phyloP scores from a whole-genome alignment of 2,888 invertebrate species.

The Cinara cedri region DNA sequence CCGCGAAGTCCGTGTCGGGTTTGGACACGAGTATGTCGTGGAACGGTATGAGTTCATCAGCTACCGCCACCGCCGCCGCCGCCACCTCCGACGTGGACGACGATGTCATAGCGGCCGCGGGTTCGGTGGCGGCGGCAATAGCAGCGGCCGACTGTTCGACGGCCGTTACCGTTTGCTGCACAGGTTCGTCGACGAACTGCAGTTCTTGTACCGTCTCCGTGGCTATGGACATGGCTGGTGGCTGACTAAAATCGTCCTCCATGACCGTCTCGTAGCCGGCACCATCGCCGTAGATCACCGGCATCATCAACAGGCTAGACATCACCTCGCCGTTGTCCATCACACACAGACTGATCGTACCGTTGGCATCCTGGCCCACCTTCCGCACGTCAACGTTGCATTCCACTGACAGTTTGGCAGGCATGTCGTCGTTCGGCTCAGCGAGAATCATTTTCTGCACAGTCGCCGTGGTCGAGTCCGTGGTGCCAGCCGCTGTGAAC shows the following conservation, averaged over 20 bases:
- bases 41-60: constrained; percentile 40
- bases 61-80: not conserved
- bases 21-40: constrained; percentile 45
- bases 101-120: too few species aligned
- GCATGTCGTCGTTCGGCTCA: constrained; percentile 58
- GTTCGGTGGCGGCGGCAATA: not conserved
- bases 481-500: constrained; percentile 41
- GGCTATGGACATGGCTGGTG: constrained; percentile 57
- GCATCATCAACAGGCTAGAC: constrained; percentile 55
- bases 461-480: constrained; percentile 42
- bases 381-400: constrained; percentile 58
- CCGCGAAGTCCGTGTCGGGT: constrained; percentile 46
- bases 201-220: constrained; percentile 58
- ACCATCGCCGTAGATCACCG: constrained; percentile 57
- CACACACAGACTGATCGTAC: constrained; percentile 58
- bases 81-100: not conserved
- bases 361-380: constrained; percentile 57
- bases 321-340: constrained; percentile 58
- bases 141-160: constrained; percentile 22
- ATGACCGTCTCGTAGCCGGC: constrained; percentile 57
- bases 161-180: constrained; percentile 48
- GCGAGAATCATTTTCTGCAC: constrained; percentile 53
- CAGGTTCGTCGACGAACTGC: constrained; percentile 57
- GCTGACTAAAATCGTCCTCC: constrained; percentile 58
- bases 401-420: constrained; percentile 55